Conservation (phyloP, 2,888 invertebrate species). For the Acronicta psi region DNA sequence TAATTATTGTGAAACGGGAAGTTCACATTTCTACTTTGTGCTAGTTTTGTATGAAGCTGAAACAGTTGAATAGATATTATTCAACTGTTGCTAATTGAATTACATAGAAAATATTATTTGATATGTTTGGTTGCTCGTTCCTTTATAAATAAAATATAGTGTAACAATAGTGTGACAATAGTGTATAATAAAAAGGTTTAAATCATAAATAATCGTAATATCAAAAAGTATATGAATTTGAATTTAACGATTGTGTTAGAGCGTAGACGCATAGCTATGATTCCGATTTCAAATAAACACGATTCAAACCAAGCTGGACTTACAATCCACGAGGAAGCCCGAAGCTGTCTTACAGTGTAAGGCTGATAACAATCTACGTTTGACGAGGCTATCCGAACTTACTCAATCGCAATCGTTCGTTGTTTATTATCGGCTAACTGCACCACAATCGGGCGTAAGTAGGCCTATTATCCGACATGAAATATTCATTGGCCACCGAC, state of each 20-base stretch:
- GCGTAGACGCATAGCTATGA: too few relatives aligned
- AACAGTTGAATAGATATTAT: conserved; percentile 13
- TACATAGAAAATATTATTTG: too few relatives aligned
- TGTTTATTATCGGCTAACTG: conserved; percentile 62
- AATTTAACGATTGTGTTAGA: too few relatives aligned
- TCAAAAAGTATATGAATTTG: too few relatives aligned
- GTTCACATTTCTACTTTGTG: conserved; percentile 42
- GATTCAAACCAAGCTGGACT: conserved; percentile 5
- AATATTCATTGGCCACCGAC: conserved; percentile 84
- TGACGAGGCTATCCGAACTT: conserved; percentile 52
- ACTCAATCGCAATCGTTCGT: conserved; percentile 34
- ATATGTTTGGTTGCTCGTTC: too few relatives aligned
- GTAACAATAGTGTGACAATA: too few relatives aligned
- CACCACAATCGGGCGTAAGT: conserved; percentile 75
- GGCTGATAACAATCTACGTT: conserved; percentile 37
- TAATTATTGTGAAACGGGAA: conserved; percentile 42
- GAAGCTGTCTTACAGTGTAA: conserved; percentile 14
- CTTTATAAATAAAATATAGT: too few relatives aligned
- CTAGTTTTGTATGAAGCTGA: conserved; percentile 21
- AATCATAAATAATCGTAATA: too few relatives aligned
- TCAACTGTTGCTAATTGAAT: conserved; percentile 29
- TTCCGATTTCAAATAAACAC: conserved; percentile 16
- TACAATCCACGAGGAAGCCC: conserved; percentile 25
- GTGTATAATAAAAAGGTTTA: too few relatives aligned
- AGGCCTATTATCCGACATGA: conserved; percentile 78